Evolutionary conservation across 2,888 invertebrate genomes (phyloP).

Genomic region (Danaus chrysippus): DNA sequence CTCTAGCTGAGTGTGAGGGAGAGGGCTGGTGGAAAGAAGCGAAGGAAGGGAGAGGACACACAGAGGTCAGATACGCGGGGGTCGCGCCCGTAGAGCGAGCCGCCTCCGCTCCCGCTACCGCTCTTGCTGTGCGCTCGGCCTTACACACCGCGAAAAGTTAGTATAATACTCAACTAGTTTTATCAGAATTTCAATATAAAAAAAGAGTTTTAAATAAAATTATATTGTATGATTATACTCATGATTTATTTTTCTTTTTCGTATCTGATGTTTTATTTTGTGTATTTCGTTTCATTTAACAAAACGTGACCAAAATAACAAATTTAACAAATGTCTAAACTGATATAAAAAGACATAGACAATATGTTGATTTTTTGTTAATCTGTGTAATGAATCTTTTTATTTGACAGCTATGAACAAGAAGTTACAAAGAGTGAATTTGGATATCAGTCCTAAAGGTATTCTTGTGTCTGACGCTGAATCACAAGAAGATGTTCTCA

Average conservation of each 20-base stretch:
- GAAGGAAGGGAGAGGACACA: slow-evolving; percentile 71
- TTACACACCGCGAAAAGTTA: slow-evolving; percentile 81
- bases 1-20: slow-evolving; percentile 80
- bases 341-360: no score
- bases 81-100: slow-evolving; percentile 87
- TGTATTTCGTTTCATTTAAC: no score
- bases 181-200: no score
- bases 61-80: slow-evolving; percentile 88
- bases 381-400: no score
- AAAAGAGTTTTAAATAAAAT: no score
- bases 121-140: slow-evolving; percentile 89
- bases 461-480: slow-evolving; percentile 86
- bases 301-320: no score
- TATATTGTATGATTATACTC: no score
- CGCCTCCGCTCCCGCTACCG: slow-evolving; percentile 86
- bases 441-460: slow-evolving; percentile 87
- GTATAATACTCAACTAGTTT: slow-evolving; percentile 15
- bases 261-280: no score
- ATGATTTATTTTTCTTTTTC: no score
- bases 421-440: slow-evolving; percentile 80
- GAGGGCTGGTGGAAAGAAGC: slow-evolving; percentile 75
- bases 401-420: slow-evolving; percentile 72
- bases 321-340: no score
- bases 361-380: background rate
- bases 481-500: slow-evolving; percentile 84